phyloP scores from a whole-genome alignment of 2,888 invertebrate species.

The Trissonchulus latispiculum region DNA sequence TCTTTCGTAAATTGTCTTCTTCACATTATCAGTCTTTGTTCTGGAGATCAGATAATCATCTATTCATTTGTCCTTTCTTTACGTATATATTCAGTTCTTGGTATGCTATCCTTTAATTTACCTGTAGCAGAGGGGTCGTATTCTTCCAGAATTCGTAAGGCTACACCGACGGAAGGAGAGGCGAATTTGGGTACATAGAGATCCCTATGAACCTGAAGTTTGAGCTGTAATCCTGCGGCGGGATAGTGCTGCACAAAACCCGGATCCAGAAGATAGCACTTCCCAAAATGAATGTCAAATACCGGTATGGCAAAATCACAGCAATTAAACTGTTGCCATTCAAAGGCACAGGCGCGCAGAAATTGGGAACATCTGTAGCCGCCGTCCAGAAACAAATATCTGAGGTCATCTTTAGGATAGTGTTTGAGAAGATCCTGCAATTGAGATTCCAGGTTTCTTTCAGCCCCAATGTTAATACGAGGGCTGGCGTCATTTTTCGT shows the following conservation, averaged over 20 bases:
- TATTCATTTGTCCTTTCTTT: too few species aligned
- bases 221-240: conserved; percentile 10
- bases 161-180: conserved; percentile 12
- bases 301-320: conserved; percentile 12
- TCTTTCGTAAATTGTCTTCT: too few species aligned
- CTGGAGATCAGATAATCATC: too few species aligned
- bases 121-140: conserved; percentile 16
- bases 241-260: conserved; percentile 11
- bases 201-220: conserved; percentile 8
- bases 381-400: conserved; percentile 1
- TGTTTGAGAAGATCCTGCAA: neutral
- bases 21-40: too few species aligned
- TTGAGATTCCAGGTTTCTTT: neutral
- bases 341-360: conserved; percentile 3
- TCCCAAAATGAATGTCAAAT: conserved; percentile 16
- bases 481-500: conserved; percentile 16
- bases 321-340: conserved; percentile 6
- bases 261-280: neutral
- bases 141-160: conserved; percentile 4
- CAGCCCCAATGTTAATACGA: neutral
- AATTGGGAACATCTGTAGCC: conserved; percentile 4
- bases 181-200: conserved; percentile 17
- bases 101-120: too few species aligned
- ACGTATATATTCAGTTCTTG: too few species aligned
- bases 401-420: neutral